Evolutionary conservation across 2,888 invertebrate species (phyloP).

Genomic region (Pandemis corylana): DNA sequence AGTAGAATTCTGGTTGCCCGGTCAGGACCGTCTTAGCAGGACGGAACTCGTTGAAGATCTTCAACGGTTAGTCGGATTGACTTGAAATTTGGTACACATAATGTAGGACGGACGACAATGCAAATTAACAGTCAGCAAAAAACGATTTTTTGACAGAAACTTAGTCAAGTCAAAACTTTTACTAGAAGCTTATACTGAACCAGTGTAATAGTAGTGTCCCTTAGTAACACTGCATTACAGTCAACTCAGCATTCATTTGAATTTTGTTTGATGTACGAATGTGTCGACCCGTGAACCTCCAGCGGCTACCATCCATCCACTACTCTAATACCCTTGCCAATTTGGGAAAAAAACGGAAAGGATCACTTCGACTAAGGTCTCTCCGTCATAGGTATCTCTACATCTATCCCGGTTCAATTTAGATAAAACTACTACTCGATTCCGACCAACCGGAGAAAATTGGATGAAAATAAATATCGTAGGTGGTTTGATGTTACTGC

Average conservation of each 20-base stretch:
- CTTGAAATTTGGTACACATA: too few species aligned
- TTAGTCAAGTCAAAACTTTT: too few species aligned
- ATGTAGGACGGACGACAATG: too few species aligned
- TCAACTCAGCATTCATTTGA: constrained; percentile 13
- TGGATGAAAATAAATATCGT: constrained; percentile 21
- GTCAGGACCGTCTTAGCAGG: too few species aligned
- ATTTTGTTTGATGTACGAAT: constrained; percentile 28
- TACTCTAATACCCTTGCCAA: constrained; percentile 19
- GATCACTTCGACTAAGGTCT: constrained; percentile 16
- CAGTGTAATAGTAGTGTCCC: too few species aligned
- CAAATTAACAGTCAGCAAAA: too few species aligned
- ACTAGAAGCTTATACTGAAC: too few species aligned
- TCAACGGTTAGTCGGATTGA: too few species aligned
- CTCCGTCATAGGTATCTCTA: constrained; percentile 32
- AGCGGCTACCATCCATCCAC: constrained; percentile 7
- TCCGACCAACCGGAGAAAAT: constrained; percentile 12
- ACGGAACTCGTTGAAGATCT: too few species aligned
- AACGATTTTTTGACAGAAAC: too few species aligned
- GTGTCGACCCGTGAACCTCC: constrained; percentile 23
- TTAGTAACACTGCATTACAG: constrained; percentile 1
- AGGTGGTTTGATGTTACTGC: constrained; percentile 1
- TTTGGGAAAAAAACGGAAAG: constrained; percentile 29
- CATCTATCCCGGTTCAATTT: constrained; percentile 31
- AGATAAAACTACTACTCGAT: constrained; percentile 38
- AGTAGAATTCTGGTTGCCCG: too few species aligned